Conservation (phyloP, 2,888 invertebrate species). For the Resseliella maxima region DNA sequence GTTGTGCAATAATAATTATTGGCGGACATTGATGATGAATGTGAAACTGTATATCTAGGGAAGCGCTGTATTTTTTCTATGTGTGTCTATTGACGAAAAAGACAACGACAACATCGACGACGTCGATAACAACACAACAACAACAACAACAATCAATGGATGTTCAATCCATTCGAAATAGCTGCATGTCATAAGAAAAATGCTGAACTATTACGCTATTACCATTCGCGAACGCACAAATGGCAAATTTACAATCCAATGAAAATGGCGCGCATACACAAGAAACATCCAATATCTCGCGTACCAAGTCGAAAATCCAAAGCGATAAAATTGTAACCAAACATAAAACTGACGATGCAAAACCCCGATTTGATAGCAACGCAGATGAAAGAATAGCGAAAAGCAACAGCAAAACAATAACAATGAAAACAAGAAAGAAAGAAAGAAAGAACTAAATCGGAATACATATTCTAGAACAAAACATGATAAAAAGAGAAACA, state of each 20-base stretch:
- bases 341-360: slow-evolving; percentile 34
- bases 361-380: not conserved
- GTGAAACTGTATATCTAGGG: not conserved
- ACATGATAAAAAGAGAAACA: not conserved
- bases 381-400: not conserved
- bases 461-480: not conserved
- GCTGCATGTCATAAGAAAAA: not conserved
- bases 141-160: slow-evolving; percentile 2
- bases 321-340: slow-evolving; percentile 23
- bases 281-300: not conserved
- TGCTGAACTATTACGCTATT: not conserved
- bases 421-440: not conserved
- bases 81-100: too few species aligned
- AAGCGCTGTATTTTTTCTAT: not conserved
- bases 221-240: not conserved
- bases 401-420: not conserved
- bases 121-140: too few species aligned
- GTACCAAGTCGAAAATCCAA: slow-evolving; percentile 19
- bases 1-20: slow-evolving; percentile 45
- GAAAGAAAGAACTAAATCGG: not conserved
- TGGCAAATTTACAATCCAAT: not conserved
- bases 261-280: not conserved
- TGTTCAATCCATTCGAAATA: not conserved
- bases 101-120: too few species aligned
- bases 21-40: slow-evolving; percentile 41